These are phyloP conservation scores for Eupeodes luniger DNA, from an alignment of 2,888 invertebrate genomes.

Conservation along the genomic window DNA sequence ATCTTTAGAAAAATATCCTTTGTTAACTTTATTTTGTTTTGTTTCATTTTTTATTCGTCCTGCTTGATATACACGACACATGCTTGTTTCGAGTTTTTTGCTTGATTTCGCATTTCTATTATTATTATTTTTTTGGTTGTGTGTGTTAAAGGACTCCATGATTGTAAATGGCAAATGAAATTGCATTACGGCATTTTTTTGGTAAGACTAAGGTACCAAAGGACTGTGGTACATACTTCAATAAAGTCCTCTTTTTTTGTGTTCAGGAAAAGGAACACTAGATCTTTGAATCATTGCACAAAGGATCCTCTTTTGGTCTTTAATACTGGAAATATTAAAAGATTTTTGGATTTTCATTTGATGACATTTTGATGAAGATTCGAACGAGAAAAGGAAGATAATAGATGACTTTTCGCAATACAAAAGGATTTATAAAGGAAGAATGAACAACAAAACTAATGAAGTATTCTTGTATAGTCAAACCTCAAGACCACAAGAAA, in stretches of 20 bases:
- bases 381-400: conserved; percentile 21
- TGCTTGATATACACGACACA: neutral
- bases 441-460: neutral
- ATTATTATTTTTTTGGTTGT: conserved; percentile 21
- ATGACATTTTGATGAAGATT: conserved; percentile 71
- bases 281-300: neutral
- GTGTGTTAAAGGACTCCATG: conserved; percentile 33
- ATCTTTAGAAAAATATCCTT: conserved; percentile 58
- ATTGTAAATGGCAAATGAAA: conserved; percentile 56
- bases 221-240: conserved; percentile 19
- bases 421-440: conserved; percentile 5
- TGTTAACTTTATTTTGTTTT: conserved; percentile 37
- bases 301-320: conserved; percentile 25
- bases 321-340: conserved; percentile 47
- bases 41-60: neutral
- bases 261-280: neutral
- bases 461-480: neutral
- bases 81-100: conserved; percentile 26
- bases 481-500: conserved; percentile 40
- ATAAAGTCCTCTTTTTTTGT: conserved; percentile 11
- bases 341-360: conserved; percentile 63
- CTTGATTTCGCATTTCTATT: conserved; percentile 54
- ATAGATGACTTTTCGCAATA: conserved; percentile 49
- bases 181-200: conserved; percentile 59
- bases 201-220: conserved; percentile 12